Evolutionary conservation across 1,140 invertebrate species (phyloP).

Genomic region (Mizuhopecten yessoensis): DNA sequence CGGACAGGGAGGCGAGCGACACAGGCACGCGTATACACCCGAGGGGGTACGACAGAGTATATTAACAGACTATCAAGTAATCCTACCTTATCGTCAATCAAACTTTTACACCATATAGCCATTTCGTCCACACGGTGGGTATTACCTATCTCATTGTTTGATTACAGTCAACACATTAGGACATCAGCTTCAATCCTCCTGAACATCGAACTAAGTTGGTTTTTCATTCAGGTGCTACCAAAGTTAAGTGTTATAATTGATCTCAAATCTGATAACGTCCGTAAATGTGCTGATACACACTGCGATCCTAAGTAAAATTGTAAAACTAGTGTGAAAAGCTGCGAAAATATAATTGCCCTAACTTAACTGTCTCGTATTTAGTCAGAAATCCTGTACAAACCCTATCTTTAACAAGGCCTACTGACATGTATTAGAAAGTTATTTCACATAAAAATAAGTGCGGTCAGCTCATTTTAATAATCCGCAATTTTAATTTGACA

Average conservation of each 20-base stretch:
- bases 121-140: no score
- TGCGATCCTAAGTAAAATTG: no score
- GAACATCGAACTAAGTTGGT: neutral
- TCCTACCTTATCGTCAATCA: constrained; percentile 17
- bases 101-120: neutral
- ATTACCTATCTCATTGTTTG: neutral
- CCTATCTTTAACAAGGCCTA: no score
- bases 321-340: no score
- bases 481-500: no score
- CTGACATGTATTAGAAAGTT: no score
- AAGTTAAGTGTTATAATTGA: neutral
- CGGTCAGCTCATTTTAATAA: no score
- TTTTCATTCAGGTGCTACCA: neutral
- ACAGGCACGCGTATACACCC: neutral
- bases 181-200: neutral
- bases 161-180: constrained; percentile 26
- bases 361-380: no score
- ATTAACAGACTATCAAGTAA: neutral
- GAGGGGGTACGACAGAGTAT: neutral
- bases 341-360: no score
- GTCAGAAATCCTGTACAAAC: no score
- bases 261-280: neutral
- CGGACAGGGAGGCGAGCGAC: neutral
- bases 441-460: no score
- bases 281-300: neutral